These are phyloP conservation scores for Laspeyria flexula DNA, from an alignment of 2,888 invertebrate genomes.

Conservation along the genomic window DNA sequence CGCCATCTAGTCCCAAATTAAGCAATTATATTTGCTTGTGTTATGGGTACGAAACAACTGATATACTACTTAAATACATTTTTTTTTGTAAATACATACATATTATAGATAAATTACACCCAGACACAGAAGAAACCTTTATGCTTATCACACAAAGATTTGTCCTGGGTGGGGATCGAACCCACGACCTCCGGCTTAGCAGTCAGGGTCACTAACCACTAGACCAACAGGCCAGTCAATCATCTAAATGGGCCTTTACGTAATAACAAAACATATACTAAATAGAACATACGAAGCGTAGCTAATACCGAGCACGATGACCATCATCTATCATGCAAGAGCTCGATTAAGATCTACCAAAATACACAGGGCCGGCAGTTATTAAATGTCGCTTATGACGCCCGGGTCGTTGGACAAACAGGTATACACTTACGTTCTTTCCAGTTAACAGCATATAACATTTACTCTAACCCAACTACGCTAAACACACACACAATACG, in stretches of 20 bases:
- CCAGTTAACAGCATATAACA: conserved; percentile 28
- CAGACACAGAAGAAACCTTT: too few relatives aligned
- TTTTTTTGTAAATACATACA: too few relatives aligned
- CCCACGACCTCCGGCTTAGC: too few relatives aligned
- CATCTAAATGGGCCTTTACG: background rate
- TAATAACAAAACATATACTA: conserved; percentile 3
- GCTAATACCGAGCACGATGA: conserved; percentile 3
- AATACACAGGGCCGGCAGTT: conserved; percentile 8
- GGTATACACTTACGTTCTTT: conserved; percentile 32
- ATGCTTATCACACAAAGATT: too few relatives aligned
- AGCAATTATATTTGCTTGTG: too few relatives aligned
- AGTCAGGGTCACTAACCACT: too few relatives aligned
- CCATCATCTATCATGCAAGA: conserved; percentile 11
- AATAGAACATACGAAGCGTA: background rate
- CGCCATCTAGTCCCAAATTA: too few relatives aligned
- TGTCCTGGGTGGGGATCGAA: too few relatives aligned
- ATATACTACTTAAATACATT: too few relatives aligned
- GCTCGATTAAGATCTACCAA: conserved; percentile 25
- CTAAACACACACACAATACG: conserved; percentile 37
- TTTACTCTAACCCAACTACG: conserved; percentile 34
- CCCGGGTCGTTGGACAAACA: conserved; percentile 13
- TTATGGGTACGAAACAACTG: too few relatives aligned
- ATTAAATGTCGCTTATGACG: conserved; percentile 27
- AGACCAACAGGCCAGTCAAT: too few relatives aligned
- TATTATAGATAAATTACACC: too few relatives aligned